These are phyloP conservation scores for Corythornis vintsioides DNA, from an alignment of 2,113 vertebrate species.

Conservation along the genomic window DNA sequence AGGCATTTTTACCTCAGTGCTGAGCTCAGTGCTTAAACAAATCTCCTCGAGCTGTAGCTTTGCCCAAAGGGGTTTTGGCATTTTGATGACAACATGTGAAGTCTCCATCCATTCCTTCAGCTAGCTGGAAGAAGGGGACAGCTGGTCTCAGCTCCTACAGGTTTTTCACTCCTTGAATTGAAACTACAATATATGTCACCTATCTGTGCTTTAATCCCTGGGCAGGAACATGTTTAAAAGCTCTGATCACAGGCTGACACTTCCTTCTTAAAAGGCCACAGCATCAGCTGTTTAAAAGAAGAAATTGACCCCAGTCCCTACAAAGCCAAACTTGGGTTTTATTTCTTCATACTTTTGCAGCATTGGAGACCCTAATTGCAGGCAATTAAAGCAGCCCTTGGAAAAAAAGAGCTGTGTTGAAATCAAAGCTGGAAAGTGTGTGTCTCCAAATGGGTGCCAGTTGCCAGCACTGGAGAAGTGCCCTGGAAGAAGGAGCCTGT, in stretches of 20 bases:
- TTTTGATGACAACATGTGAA: background rate
- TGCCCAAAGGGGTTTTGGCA: background rate
- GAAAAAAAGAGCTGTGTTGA: background rate
- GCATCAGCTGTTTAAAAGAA: background rate
- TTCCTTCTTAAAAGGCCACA: background rate
- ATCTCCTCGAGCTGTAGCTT: background rate
- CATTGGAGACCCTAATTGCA: slow-evolving; percentile 9
- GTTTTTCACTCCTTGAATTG: background rate
- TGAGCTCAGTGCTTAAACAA: background rate
- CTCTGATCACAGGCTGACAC: background rate
- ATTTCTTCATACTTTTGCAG: background rate
- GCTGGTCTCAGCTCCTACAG: background rate
- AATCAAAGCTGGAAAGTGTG: background rate
- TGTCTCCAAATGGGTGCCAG: background rate
- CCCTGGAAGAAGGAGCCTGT: background rate
- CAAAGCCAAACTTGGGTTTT: background rate
- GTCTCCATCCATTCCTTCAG: background rate
- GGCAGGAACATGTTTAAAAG: background rate
- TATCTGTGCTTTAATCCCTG: background rate
- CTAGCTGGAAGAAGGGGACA: background rate
- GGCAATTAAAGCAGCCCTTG: slow-evolving; percentile 15
- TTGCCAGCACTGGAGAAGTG: background rate
- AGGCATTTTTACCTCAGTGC: background rate
- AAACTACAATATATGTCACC: background rate
- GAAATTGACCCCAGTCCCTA: background rate